These are phyloP conservation scores for Belonocnema kinseyi DNA, from an alignment of 1,140 invertebrate species.

Conservation along the genomic window DNA sequence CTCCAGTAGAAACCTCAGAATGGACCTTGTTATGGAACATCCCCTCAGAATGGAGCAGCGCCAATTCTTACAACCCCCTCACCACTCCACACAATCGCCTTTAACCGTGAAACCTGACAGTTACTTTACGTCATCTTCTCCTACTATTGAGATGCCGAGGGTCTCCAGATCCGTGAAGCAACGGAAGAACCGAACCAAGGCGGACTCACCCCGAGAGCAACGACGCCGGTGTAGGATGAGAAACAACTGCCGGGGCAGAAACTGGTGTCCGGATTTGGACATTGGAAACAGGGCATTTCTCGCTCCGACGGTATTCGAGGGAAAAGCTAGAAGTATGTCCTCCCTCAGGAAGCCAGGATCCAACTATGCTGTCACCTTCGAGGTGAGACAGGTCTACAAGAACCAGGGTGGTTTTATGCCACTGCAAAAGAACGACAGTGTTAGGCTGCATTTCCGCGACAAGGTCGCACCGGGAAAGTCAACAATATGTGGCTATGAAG, in stretches of 20 bases:
- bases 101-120: not conserved
- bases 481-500: slow-evolving; percentile 62
- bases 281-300: slow-evolving; percentile 78
- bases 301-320: slow-evolving; percentile 81
- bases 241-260: slow-evolving; percentile 62
- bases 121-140: slow-evolving; percentile 2
- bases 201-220: slow-evolving; percentile 66
- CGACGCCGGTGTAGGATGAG: slow-evolving; percentile 66
- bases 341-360: slow-evolving; percentile 74
- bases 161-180: slow-evolving; percentile 45
- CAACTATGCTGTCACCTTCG: slow-evolving; percentile 81
- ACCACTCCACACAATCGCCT: no score
- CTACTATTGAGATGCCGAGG: not conserved
- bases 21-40: no score
- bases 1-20: not conserved
- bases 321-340: slow-evolving; percentile 80
- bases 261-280: slow-evolving; percentile 78
- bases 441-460: slow-evolving; percentile 75
- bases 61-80: no score
- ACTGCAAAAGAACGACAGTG: slow-evolving; percentile 74
- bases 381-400: slow-evolving; percentile 80
- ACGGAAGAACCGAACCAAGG: slow-evolving; percentile 61
- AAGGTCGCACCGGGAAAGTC: slow-evolving; percentile 69
- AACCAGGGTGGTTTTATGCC: slow-evolving; percentile 76
- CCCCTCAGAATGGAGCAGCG: no score